Percentiles rank a stretch among this genome's conserved stretches.
Evolutionary conservation across 1,140 invertebrate species (phyloP).

Genomic region (Charaxes varanes): DNA sequence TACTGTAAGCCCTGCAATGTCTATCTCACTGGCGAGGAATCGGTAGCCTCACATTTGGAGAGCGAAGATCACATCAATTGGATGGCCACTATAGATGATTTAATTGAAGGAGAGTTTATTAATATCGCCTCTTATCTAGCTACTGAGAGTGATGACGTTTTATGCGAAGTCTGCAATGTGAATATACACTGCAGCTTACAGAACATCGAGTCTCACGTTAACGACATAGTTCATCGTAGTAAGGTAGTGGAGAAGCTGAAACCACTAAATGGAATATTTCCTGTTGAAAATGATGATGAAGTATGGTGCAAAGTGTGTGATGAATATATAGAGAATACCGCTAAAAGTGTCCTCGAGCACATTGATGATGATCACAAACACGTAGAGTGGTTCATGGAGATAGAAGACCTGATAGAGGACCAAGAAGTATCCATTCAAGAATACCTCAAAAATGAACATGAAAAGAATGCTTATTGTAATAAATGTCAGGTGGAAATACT

Average conservation of each 20-base stretch:
- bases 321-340: conserved; percentile 36
- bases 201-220: conserved; percentile 47
- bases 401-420: conserved; percentile 40
- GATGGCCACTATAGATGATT: conserved; percentile 39
- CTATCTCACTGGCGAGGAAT: conserved; percentile 31
- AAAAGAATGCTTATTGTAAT: conserved; percentile 43
- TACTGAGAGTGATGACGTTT: conserved; percentile 34
- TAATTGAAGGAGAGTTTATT: conserved; percentile 47
- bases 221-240: conserved; percentile 30
- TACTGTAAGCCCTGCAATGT: conserved; percentile 44
- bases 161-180: conserved; percentile 38
- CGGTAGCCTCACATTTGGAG: conserved; percentile 39
- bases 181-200: conserved; percentile 30
- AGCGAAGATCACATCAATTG: conserved; percentile 42
- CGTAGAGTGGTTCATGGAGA: conserved; percentile 41
- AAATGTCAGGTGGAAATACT: conserved; percentile 38
- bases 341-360: conserved; percentile 31
- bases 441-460: conserved; percentile 41
- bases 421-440: conserved; percentile 41
- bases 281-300: conserved; percentile 37
- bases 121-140: conserved; percentile 34
- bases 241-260: conserved; percentile 38
- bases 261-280: conserved; percentile 47
- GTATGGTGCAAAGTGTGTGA: conserved; percentile 54
- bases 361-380: conserved; percentile 43